Conservation (phyloP, 2,888 invertebrate genomes). For the Dolomedes plantarius region DNA sequence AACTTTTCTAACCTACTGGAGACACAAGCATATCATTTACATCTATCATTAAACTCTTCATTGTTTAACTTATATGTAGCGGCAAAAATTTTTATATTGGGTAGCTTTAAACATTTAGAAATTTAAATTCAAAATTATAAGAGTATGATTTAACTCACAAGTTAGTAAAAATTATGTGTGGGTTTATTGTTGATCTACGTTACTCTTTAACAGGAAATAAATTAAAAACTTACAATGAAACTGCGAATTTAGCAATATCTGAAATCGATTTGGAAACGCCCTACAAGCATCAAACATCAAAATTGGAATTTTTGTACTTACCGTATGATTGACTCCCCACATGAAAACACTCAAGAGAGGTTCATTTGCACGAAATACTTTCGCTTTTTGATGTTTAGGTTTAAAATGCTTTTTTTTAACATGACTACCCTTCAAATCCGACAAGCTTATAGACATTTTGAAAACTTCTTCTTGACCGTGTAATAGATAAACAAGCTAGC, state of each 20-base stretch:
- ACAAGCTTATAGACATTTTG: constrained; percentile 56
- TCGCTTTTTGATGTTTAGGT: constrained; percentile 98
- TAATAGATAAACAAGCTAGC: background rate
- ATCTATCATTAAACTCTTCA: no score
- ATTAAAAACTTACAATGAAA: no score
- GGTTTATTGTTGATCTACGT: no score
- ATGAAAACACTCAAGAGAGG: constrained; percentile 99
- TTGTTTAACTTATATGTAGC: no score
- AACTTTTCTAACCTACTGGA: no score
- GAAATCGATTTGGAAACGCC: constrained; percentile 38
- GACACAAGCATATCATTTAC: no score
- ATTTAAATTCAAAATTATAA: no score
- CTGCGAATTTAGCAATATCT: background rate
- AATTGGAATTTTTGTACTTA: constrained; percentile 80
- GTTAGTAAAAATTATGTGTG: no score
- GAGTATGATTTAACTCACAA: no score
- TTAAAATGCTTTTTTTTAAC: constrained; percentile 98
- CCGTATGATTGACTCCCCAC: constrained; percentile 99
- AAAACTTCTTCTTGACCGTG: background rate
- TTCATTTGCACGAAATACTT: constrained; percentile 98
- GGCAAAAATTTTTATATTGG: no score
- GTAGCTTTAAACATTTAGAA: no score
- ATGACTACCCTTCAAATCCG: constrained; percentile 78
- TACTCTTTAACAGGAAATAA: no score
- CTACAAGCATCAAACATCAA: background rate